These are phyloP conservation scores for Crioceris asparagi DNA, from an alignment of 2,888 invertebrate species.

Conservation along the genomic window DNA sequence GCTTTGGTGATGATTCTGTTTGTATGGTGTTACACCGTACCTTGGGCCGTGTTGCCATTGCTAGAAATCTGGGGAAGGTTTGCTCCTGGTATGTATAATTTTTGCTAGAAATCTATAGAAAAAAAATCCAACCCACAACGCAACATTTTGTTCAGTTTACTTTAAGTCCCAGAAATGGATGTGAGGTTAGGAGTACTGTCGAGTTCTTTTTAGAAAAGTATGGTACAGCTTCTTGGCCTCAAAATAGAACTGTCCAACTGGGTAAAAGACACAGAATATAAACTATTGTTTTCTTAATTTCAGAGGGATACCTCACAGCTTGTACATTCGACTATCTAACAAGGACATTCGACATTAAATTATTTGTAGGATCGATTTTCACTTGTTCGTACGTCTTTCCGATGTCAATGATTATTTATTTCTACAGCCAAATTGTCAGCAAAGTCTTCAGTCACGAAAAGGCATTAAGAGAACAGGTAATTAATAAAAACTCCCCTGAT, in stretches of 20 bases:
- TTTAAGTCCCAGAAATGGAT: no score
- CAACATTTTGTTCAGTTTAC: no score
- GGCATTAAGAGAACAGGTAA: slow-evolving; percentile 57
- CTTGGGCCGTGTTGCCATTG: slow-evolving; percentile 70
- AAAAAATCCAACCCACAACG: no score
- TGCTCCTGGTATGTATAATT: slow-evolving; percentile 71
- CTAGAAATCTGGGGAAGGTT: slow-evolving; percentile 79
- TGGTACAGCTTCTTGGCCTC: no score
- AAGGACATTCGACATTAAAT: slow-evolving; percentile 64
- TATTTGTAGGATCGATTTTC: slow-evolving; percentile 69
- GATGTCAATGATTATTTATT: slow-evolving; percentile 66
- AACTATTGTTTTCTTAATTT: slow-evolving; percentile 24
- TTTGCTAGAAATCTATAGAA: no score
- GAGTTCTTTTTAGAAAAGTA: no score
- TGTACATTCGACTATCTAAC: slow-evolving; percentile 76
- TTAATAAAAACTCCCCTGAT: slow-evolving; percentile 6
- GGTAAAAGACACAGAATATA: slow-evolving; percentile 2
- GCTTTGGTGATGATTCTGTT: slow-evolving; percentile 62
- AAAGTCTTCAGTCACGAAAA: slow-evolving; percentile 82
- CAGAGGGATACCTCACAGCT: slow-evolving; percentile 84
- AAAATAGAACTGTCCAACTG: slow-evolving; percentile 3
- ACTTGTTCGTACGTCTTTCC: slow-evolving; percentile 68
- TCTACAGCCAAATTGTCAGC: slow-evolving; percentile 77
- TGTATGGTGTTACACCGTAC: slow-evolving; percentile 69
- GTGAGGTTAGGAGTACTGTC: no score